Percentiles rank a stretch among this genome's conserved stretches.
phyloP scores from a whole-genome alignment of 2,113 vertebrate species.

The Parus major region DNA sequence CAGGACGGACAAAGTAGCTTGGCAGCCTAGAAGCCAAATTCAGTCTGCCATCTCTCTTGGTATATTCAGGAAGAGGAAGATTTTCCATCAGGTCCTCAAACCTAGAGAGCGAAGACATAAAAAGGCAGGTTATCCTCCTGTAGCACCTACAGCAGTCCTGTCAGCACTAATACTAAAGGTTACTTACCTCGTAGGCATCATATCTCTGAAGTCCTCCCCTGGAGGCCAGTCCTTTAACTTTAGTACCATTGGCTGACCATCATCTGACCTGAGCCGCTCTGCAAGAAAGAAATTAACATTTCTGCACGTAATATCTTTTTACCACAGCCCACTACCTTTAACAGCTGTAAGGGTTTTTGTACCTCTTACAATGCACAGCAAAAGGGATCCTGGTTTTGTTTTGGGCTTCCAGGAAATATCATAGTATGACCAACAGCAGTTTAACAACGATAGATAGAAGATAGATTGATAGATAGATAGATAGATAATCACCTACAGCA shows the following conservation, averaged over 20 bases:
- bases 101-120: constrained; percentile 69
- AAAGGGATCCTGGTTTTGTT: background rate
- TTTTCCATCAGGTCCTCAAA: constrained; percentile 98
- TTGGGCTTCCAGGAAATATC: background rate
- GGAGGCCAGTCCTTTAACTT: constrained; percentile 99
- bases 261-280: constrained; percentile 90
- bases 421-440: background rate
- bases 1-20: constrained; percentile 97
- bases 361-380: background rate
- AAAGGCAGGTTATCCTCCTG: background rate
- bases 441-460: background rate
- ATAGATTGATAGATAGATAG: background rate
- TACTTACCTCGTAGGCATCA: constrained; percentile 94
- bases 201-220: constrained; percentile 97
- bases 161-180: background rate
- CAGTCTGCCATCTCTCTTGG: constrained; percentile 94
- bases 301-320: background rate
- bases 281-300: constrained; percentile 44
- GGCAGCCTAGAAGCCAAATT: constrained; percentile 95
- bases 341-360: background rate
- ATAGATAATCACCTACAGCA: background rate
- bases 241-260: constrained; percentile 95
- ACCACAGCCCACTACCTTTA: background rate
- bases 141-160: background rate
- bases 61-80: constrained; percentile 97